Percentiles rank a stretch among this genome's conserved stretches.
Conservation (phyloP, 1,140 invertebrate genomes). For the Latrodectus geometricus region DNA sequence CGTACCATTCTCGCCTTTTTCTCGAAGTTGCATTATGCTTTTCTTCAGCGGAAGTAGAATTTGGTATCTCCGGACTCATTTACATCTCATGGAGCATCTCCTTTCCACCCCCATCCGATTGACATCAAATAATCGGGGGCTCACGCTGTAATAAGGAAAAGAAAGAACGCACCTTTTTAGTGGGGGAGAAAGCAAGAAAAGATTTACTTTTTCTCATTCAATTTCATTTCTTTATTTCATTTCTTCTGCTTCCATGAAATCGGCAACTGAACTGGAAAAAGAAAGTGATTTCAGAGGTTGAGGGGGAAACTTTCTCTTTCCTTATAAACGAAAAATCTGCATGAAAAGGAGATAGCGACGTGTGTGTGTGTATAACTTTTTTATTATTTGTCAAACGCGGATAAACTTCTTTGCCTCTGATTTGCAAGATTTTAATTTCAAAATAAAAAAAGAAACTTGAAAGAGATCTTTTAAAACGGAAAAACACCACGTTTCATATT, state of each 20-base stretch:
- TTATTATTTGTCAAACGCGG: background rate
- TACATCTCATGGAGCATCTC: constrained; percentile 19
- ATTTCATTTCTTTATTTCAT: background rate
- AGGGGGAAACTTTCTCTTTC: background rate
- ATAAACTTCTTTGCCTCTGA: background rate
- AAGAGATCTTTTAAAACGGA: background rate
- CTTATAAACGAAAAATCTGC: background rate
- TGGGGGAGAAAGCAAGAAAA: background rate
- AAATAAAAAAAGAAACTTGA: background rate
- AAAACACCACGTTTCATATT: too few species aligned
- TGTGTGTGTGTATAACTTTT: background rate
- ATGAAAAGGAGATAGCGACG: background rate
- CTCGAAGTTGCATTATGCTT: constrained; percentile 25
- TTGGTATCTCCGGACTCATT: constrained; percentile 50
- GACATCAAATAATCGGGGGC: constrained; percentile 43
- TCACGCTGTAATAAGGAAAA: background rate
- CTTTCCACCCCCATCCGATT: constrained; percentile 4
- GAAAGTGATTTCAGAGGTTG: background rate
- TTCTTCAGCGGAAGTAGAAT: constrained; percentile 27
- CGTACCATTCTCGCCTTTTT: background rate
- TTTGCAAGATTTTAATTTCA: background rate
- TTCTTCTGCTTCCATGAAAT: background rate
- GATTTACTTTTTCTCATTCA: background rate
- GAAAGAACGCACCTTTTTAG: constrained; percentile 8
- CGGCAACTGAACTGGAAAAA: background rate